Percentiles rank a stretch among this genome's conserved stretches.
These are phyloP conservation scores for Cataglyphis cursor DNA, from an alignment of 2,888 invertebrate genomes.

Conservation along the genomic window DNA sequence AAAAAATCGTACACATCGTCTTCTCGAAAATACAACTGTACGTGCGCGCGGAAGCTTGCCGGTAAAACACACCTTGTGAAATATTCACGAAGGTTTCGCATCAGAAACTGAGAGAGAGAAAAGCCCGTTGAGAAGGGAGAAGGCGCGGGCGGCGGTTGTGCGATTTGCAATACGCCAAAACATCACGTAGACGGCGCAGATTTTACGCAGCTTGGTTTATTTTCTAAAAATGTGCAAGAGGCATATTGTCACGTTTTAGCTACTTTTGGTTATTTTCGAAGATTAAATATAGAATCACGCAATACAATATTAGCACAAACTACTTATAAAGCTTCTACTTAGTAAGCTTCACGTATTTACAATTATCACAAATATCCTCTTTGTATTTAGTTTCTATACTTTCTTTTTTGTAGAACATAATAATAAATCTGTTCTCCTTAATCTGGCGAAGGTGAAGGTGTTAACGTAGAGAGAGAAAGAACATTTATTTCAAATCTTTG, in stretches of 20 bases:
- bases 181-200: conserved; percentile 45
- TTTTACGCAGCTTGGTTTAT: background rate
- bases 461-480: conserved; percentile 8
- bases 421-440: conserved; percentile 11
- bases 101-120: conserved; percentile 3
- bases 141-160: background rate
- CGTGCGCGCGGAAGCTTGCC: background rate
- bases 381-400: background rate
- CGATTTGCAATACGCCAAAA: conserved; percentile 40
- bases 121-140: background rate
- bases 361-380: background rate
- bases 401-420: background rate
- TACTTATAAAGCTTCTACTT: too few relatives aligned
- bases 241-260: conserved; percentile 6
- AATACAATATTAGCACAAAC: background rate
- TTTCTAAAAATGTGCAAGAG: background rate
- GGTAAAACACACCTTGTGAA: conserved; percentile 27
- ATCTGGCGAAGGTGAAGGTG: background rate
- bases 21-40: conserved; percentile 17
- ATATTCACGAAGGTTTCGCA: conserved; percentile 38
- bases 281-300: background rate
- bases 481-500: conserved; percentile 8
- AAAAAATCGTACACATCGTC: background rate
- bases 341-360: background rate
- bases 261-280: background rate